phyloP scores from a whole-genome alignment of 2,797 vertebrate genomes.

The Crocodylus rhombifer region DNA sequence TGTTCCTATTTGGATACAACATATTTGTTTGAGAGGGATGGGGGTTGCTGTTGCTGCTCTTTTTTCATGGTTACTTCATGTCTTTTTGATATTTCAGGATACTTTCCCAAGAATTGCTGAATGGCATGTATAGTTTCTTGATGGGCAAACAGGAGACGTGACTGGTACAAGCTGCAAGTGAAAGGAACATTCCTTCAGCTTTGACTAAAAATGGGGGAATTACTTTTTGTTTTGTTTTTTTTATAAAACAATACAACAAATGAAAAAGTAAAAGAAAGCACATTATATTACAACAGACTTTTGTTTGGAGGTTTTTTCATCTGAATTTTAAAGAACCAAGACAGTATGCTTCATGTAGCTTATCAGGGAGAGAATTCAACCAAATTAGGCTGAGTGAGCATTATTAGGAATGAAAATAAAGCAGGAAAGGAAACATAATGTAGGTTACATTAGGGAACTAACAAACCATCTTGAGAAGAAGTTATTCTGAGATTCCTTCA shows the following conservation, averaged over 20 bases:
- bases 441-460: not conserved
- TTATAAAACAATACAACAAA: not conserved
- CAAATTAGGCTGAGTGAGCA: not conserved
- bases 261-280: not conserved
- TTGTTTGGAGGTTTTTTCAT: not conserved
- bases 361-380: fast-evolving
- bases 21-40: not conserved
- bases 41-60: not conserved
- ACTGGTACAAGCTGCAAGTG: not conserved
- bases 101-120: not conserved
- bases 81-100: not conserved
- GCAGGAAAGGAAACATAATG: not conserved
- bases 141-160: not conserved
- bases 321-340: not conserved
- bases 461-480: not conserved
- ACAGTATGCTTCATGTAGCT: not conserved
- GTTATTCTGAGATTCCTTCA: not conserved
- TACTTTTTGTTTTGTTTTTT: not conserved
- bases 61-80: not conserved
- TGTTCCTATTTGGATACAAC: not conserved
- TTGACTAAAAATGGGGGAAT: not conserved
- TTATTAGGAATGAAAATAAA: not conserved
- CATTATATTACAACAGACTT: not conserved
- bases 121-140: not conserved
- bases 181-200: not conserved